A percentile compares a stretch with the other conserved stretches of the same genome.
phyloP scores from a whole-genome alignment of 2,888 invertebrate genomes.

The Acanthosepion lycidas region DNA sequence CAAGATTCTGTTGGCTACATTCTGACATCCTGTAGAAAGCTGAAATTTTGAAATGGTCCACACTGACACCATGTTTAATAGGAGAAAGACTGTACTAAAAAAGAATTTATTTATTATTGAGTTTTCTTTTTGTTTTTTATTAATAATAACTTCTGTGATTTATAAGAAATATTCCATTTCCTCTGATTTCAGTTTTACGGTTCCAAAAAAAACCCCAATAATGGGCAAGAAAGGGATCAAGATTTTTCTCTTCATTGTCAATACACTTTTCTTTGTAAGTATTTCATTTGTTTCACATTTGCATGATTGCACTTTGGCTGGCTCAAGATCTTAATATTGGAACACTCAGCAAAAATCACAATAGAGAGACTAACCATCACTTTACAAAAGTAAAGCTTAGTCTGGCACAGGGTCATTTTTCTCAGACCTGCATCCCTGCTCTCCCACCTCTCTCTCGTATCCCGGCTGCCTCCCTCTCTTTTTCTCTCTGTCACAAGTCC shows the following conservation, averaged over 20 bases:
- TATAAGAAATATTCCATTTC: background rate
- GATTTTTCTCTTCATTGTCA: conserved; percentile 23
- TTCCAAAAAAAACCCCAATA: background rate
- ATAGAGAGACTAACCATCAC: too few species aligned
- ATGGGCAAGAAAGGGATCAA: conserved; percentile 8
- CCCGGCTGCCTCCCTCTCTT: background rate
- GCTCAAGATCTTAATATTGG: background rate
- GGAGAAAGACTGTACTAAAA: too few species aligned
- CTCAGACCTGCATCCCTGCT: background rate
- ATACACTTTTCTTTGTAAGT: conserved; percentile 48
- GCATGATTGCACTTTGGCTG: too few species aligned
- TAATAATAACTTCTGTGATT: too few species aligned
- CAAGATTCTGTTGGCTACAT: too few species aligned
- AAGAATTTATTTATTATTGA: too few species aligned
- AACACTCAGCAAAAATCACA: background rate
- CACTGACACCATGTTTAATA: too few species aligned
- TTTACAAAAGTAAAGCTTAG: too few species aligned
- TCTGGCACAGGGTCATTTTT: too few species aligned
- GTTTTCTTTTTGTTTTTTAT: too few species aligned
- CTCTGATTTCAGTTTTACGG: background rate
- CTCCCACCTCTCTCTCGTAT: background rate
- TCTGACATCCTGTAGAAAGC: too few species aligned
- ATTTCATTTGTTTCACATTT: conserved; percentile 45
- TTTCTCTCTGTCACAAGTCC: background rate
- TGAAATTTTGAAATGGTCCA: too few species aligned